Percentiles rank a stretch among this genome's conserved stretches.
Evolutionary conservation across 2,797 vertebrate genomes (phyloP).

Genomic region (Threskiornis aethiopicus): DNA sequence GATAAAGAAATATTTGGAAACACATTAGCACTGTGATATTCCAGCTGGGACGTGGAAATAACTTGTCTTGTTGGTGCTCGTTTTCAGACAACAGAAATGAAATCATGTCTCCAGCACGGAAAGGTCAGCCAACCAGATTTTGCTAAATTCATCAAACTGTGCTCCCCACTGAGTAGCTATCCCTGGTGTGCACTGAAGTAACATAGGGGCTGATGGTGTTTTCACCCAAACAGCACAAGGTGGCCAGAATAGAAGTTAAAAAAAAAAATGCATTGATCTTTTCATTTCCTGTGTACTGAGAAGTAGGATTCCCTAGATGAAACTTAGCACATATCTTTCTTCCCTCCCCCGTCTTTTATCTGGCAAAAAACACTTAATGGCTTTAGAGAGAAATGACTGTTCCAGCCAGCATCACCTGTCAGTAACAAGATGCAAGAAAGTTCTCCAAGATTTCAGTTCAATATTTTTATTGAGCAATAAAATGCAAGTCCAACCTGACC

Average conservation of each 20-base stretch:
- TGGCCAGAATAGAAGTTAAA: conserved; percentile 49
- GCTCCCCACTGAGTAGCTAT: conserved; percentile 17
- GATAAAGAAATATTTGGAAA: conserved; percentile 47
- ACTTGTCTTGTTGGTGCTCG: conserved; percentile 47
- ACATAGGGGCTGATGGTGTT: not conserved
- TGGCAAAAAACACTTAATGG: conserved; percentile 5
- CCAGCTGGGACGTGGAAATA: conserved; percentile 55
- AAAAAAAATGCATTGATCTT: conserved; percentile 20
- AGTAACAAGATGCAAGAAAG: conserved; percentile 11
- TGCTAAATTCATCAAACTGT: conserved; percentile 60
- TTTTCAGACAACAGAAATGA: conserved; percentile 71
- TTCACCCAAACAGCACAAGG: conserved; percentile 30
- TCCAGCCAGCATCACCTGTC: conserved; percentile 44
- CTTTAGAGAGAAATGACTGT: conserved; percentile 25
- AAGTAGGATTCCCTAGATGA: conserved; percentile 9
- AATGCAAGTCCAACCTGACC: not conserved
- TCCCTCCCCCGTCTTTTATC: conserved; percentile 15
- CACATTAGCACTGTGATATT: conserved; percentile 2
- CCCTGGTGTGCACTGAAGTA: not conserved
- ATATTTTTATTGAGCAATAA: conserved; percentile 20
- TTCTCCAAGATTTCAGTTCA: conserved; percentile 15
- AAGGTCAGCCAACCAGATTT: conserved; percentile 64
- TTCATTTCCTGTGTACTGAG: conserved; percentile 31
- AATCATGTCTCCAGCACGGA: conserved; percentile 57
- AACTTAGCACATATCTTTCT: not conserved